phyloP scores from a whole-genome alignment of 2,888 invertebrate species.

The Dioctria linearis region DNA sequence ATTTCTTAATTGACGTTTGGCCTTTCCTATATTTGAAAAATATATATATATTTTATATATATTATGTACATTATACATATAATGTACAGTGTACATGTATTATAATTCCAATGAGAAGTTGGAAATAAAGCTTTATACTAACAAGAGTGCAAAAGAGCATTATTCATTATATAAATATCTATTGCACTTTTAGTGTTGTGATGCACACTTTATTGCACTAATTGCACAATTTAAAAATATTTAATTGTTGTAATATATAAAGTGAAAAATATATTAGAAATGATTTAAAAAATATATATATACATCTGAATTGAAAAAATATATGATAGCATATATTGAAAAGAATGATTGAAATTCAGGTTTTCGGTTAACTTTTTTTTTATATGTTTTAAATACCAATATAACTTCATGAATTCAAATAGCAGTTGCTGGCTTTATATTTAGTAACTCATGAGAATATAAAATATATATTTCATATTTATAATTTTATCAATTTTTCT shows the following conservation, averaged over 20 bases:
- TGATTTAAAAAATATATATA: neutral
- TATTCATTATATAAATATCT: slow-evolving; percentile 30
- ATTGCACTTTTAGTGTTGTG: slow-evolving; percentile 51
- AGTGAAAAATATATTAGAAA: neutral
- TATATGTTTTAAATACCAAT: too few relatives aligned
- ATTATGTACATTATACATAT: neutral
- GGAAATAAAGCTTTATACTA: slow-evolving; percentile 50
- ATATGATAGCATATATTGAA: too few relatives aligned
- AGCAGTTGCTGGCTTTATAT: too few relatives aligned
- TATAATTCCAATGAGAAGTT: slow-evolving; percentile 43
- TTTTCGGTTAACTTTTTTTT: too few relatives aligned
- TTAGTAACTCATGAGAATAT: too few relatives aligned
- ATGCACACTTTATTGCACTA: slow-evolving; percentile 45
- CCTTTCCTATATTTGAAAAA: slow-evolving; percentile 29
- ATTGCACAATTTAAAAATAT: slow-evolving; percentile 36
- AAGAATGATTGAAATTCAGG: too few relatives aligned
- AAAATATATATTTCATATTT: too few relatives aligned
- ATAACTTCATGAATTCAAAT: too few relatives aligned
- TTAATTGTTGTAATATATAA: slow-evolving; percentile 25
- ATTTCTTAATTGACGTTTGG: slow-evolving; percentile 39
- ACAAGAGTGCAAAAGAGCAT: slow-evolving; percentile 42
- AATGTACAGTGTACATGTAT: neutral
- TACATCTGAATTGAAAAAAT: too few relatives aligned
- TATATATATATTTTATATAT: neutral
- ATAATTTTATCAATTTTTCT: too few relatives aligned